Conservation (phyloP, 2,113 vertebrate genomes). For the Promerops cafer region DNA sequence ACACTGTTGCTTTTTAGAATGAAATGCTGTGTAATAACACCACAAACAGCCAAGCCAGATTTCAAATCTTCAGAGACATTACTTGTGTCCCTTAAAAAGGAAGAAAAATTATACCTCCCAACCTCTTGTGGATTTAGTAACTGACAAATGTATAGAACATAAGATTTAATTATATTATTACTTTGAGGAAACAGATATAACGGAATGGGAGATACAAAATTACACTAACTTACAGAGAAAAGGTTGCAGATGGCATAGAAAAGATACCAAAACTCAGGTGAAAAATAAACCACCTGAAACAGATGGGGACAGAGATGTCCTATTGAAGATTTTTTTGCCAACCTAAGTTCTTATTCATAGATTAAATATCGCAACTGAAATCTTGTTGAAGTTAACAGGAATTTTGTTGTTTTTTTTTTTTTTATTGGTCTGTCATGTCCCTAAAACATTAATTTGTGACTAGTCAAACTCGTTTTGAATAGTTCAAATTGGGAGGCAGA, state of each 20-base stretch:
- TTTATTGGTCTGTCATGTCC: not conserved
- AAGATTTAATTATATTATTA: not conserved
- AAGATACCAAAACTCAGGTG: not conserved
- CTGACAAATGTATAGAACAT: not conserved
- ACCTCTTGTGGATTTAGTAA: not conserved
- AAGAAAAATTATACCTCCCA: not conserved
- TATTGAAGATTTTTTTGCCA: not conserved
- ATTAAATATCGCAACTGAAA: not conserved
- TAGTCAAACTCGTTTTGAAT: not conserved
- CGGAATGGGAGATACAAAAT: not conserved
- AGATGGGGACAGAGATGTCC: not conserved
- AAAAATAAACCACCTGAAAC: not conserved
- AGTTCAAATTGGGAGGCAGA: not conserved
- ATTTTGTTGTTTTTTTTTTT: not conserved
- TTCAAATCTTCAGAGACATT: not conserved
- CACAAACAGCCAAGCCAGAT: not conserved
- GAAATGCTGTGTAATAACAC: not conserved
- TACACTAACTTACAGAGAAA: not conserved
- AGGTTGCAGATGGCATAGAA: not conserved
- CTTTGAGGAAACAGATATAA: not conserved
- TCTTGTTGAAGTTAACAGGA: not conserved
- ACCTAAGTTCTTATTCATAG: not conserved
- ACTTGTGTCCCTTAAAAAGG: not conserved
- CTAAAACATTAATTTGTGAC: not conserved
- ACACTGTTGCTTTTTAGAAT: not conserved